Conservation (phyloP, 2,797 vertebrate genomes). For the Spondyliosoma cantharus region DNA sequence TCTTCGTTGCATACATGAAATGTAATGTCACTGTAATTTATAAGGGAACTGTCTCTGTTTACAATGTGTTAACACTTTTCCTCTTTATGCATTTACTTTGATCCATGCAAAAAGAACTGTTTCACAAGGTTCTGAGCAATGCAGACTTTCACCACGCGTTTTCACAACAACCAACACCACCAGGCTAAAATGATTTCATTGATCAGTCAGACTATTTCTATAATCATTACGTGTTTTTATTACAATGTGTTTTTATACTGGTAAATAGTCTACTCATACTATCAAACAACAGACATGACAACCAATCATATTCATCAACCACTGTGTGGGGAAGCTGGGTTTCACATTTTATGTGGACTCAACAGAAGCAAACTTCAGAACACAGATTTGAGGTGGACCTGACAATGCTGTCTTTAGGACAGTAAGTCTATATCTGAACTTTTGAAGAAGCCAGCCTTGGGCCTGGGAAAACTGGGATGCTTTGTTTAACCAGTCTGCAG, state of each 20-base stretch:
- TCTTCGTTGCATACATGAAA: not conserved
- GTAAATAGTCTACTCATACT: constrained; percentile 12
- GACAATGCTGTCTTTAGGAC: not conserved
- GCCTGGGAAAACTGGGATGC: not conserved
- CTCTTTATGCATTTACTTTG: not conserved
- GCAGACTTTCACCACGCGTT: not conserved
- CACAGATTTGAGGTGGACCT: not conserved
- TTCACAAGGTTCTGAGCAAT: not conserved
- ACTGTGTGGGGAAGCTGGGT: not conserved
- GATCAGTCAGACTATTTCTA: not conserved
- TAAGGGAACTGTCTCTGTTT: not conserved
- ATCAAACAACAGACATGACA: constrained; percentile 16
- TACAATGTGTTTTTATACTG: not conserved
- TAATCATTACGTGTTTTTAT: constrained; percentile 13
- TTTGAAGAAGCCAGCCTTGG: not conserved
- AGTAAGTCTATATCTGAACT: not conserved
- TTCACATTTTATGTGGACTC: not conserved
- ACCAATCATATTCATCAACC: constrained; percentile 13
- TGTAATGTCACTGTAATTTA: not conserved
- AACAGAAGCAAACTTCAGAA: not conserved
- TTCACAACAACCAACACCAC: not conserved
- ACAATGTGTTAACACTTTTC: not conserved
- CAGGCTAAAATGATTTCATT: not conserved
- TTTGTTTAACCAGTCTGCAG: not conserved
- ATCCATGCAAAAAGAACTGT: not conserved